Evolutionary conservation across 2,888 invertebrate species (phyloP).

Genomic region (Drosophila tripunctata): DNA sequence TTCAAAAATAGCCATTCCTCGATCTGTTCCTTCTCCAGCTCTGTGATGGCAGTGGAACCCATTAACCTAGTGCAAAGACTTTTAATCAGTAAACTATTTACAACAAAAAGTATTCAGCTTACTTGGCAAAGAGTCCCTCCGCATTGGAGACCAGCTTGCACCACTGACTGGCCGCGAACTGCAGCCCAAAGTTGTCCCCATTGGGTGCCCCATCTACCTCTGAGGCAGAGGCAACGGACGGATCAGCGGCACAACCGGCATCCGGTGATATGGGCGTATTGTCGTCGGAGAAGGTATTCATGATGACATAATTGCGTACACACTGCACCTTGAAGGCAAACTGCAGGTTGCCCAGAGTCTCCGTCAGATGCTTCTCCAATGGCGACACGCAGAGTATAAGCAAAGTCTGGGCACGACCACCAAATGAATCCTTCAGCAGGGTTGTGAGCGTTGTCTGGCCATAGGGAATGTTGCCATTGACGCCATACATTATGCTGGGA

Average conservation of each 20-base stretch:
- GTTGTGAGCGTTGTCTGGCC: constrained; percentile 89
- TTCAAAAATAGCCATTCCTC: constrained; percentile 93
- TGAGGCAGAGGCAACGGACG: constrained; percentile 36
- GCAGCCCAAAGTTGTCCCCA: constrained; percentile 87
- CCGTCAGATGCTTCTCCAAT: constrained; percentile 88
- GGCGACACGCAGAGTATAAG: constrained; percentile 90
- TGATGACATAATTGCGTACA: constrained; percentile 89
- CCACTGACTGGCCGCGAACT: constrained; percentile 93
- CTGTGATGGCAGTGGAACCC: constrained; percentile 88
- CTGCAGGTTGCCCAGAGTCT: constrained; percentile 89
- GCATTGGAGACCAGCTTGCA: constrained; percentile 93
- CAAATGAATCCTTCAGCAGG: constrained; percentile 90
- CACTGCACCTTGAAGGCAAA: constrained; percentile 88
- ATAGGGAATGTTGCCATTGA: constrained; percentile 83
- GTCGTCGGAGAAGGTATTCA: constrained; percentile 89
- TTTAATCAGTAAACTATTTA: background rate
- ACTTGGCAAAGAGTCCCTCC: constrained; percentile 90
- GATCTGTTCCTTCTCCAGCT: constrained; percentile 90
- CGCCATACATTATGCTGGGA: constrained; percentile 80
- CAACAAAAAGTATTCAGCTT: constrained; percentile 61
- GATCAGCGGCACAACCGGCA: constrained; percentile 26
- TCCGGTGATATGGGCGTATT: constrained; percentile 86
- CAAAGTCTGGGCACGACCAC: constrained; percentile 90
- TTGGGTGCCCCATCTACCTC: constrained; percentile 44
- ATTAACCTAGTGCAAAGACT: constrained; percentile 84